These are phyloP conservation scores for Ptychochromis oligacanthus DNA, from an alignment of 2,113 vertebrate genomes.

Conservation along the genomic window DNA sequence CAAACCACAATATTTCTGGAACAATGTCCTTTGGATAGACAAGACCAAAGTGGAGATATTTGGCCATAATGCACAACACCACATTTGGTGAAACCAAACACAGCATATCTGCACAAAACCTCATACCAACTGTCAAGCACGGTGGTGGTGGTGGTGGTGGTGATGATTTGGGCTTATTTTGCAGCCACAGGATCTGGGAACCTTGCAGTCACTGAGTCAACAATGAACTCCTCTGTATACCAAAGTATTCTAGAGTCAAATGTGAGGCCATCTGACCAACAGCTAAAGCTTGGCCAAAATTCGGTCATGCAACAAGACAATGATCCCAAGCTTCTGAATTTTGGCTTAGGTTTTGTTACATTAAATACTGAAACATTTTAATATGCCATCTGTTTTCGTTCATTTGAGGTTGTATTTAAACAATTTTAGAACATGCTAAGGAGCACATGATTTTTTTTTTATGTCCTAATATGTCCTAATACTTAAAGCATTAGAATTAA, in stretches of 20 bases:
- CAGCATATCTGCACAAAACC: neutral
- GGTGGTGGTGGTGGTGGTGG: neutral
- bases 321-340: no score
- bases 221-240: no score
- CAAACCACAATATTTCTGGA: neutral
- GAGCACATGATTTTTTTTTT: neutral
- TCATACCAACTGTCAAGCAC: neutral
- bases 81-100: neutral
- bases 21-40: no score
- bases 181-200: neutral
- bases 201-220: neutral
- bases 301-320: no score
- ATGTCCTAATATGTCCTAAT: neutral
- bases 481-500: neutral
- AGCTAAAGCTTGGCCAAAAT: no score
- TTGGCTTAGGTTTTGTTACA: neutral
- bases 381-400: neutral
- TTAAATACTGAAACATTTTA: neutral
- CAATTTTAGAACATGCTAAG: neutral
- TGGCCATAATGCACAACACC: neutral
- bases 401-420: neutral
- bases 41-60: neutral
- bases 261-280: no score
- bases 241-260: no score
- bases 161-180: neutral